Base-by-base conservation (phyloP, 1,140 invertebrate species). In the Caenorhabditis latens region DNA sequence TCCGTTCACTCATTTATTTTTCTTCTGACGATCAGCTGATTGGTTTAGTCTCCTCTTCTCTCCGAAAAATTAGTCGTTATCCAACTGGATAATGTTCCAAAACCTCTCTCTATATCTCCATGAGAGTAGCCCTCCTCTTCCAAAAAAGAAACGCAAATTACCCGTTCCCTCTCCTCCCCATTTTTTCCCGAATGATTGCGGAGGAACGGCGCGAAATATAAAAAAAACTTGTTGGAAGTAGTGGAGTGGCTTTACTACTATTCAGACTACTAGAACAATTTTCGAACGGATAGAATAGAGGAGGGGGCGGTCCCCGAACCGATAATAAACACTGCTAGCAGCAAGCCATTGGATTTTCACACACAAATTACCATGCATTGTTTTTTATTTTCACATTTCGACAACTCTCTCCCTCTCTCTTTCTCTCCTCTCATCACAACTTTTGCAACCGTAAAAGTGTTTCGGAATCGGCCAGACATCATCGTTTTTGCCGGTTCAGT, bases 11-110 rank as follows among this genome's bases (percentile, higher is more conserved):
- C 13, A 71, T 32, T 71, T 46, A 71, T 32, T 71, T 46, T 71
- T 11, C 65, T n/a, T 32, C 24, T 16, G 16, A 14, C 50, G 40
- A 79, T 79, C 71, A 79, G 46, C 71, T 79, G 71, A 79, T 79
- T 79, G 71, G 71, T 79, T 79, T 32, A 79, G 32, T 19, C 46
- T 24, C 32, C 42, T 24, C n/a, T n/a, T 24, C 46, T 24, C 71
- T 42, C 46, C 71, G 40, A 79, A 79, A 79, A 79, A 79, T 48
- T 48, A 79, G 71, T 79, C 71, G 46, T 50, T 50, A 79, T 79
- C 71, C 71, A 50, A 79, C 71, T 79, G 71, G 46, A 79, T 79
- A 50, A 79, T 79, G 71, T 79, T 79, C 71, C 71, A 79, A 79
- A 71, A 63, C 21, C 65, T 7, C 9, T n/a, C 42, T 53, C 50